These are phyloP conservation scores for Sesamia inferens DNA, from an alignment of 2,888 invertebrate species.

Conservation along the genomic window DNA sequence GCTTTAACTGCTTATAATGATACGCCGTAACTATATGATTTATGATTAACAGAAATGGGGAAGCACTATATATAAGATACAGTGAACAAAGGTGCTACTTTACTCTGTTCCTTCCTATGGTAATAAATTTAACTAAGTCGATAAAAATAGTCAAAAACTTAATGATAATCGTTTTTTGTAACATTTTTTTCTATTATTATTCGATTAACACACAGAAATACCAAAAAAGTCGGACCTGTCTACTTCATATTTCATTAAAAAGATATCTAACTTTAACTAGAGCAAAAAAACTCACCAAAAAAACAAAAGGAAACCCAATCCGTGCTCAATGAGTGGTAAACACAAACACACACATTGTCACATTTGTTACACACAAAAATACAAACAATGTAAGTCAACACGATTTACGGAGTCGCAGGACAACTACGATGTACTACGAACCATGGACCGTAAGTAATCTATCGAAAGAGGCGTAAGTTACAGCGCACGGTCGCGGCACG, in stretches of 20 bases:
- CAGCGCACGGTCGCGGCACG: conserved; percentile 45
- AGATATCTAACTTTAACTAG: neutral
- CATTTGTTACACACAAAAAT: conserved; percentile 66
- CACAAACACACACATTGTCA: conserved; percentile 64
- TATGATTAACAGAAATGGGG: conserved; percentile 1
- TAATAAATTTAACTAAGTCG: neutral
- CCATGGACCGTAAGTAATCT: conserved; percentile 14
- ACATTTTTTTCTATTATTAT: neutral
- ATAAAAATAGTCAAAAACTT: neutral
- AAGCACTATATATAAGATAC: neutral
- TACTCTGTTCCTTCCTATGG: neutral
- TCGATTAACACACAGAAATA: neutral
- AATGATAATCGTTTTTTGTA: too few species aligned
- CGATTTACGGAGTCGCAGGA: conserved; percentile 34
- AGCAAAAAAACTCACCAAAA: conserved; percentile 61
- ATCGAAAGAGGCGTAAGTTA: conserved; percentile 12
- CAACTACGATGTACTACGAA: conserved; percentile 27
- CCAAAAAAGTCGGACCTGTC: neutral
- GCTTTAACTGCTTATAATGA: conserved; percentile 30
- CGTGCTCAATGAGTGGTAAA: conserved; percentile 53
- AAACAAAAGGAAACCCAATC: conserved; percentile 56
- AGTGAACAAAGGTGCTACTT: too few species aligned
- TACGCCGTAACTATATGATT: neutral
- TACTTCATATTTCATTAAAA: too few species aligned
- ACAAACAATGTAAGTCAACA: conserved; percentile 55